These are phyloP conservation scores for Petrolisthes cinctipes DNA, from an alignment of 2,888 invertebrate species.

Conservation along the genomic window DNA sequence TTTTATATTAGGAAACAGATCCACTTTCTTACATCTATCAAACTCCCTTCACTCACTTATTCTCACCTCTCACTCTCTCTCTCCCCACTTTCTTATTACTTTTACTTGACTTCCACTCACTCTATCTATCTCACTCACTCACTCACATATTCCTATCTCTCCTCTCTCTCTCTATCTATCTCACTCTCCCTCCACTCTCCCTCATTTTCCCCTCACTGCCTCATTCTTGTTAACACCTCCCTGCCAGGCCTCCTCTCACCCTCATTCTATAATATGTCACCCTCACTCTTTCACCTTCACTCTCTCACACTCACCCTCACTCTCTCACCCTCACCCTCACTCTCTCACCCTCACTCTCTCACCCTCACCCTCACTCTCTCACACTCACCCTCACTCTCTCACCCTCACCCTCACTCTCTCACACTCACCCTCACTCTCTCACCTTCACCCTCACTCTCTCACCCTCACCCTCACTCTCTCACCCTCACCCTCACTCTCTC, in stretches of 20 bases:
- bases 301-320: constrained; percentile 2
- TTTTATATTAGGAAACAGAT: not conserved
- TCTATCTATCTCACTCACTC: constrained; percentile 22
- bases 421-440: too few relatives aligned
- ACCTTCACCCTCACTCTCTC: too few relatives aligned
- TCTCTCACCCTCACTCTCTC: too few relatives aligned
- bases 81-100: not conserved
- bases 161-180: constrained; percentile 9
- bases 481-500: too few relatives aligned
- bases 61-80: not conserved
- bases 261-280: too few relatives aligned
- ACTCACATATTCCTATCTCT: not conserved
- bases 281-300: not conserved
- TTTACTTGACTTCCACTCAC: not conserved
- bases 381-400: constrained; percentile 5
- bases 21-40: too few relatives aligned
- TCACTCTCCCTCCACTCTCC: constrained; percentile 17
- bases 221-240: not conserved
- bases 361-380: not conserved
- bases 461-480: too few relatives aligned
- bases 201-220: not conserved
- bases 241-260: constrained; percentile 18
- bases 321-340: not conserved
- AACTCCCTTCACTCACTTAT: not conserved
- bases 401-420: too few relatives aligned